Evolutionary conservation across 2,888 invertebrate genomes (phyloP).

Genomic region (Emmelina monodactyla): DNA sequence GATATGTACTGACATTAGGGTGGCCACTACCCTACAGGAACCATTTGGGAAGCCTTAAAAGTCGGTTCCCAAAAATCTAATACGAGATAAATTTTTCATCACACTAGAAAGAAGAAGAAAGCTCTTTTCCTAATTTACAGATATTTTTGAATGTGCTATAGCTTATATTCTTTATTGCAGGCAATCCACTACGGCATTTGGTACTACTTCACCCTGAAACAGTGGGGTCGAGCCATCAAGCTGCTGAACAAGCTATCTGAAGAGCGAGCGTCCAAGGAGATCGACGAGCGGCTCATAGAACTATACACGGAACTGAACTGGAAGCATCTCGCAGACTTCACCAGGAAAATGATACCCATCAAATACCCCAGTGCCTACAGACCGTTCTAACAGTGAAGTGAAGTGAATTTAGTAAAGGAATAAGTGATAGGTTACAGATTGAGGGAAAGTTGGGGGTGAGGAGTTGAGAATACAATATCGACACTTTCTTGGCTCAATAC

Average conservation of each 20-base stretch:
- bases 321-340: conserved; percentile 69
- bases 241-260: conserved; percentile 79
- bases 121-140: too few species aligned
- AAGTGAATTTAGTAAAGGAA: too few species aligned
- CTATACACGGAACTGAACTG: conserved; percentile 74
- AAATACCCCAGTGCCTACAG: conserved; percentile 75
- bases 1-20: too few species aligned
- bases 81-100: too few species aligned
- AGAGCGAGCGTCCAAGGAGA: conserved; percentile 78
- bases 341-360: conserved; percentile 66
- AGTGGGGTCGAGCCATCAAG: conserved; percentile 84
- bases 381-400: conserved; percentile 80
- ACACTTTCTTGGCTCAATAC: too few species aligned
- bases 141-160: background rate
- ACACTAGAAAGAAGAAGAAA: too few species aligned
- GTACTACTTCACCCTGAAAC: conserved; percentile 80
- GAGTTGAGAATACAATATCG: too few species aligned
- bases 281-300: conserved; percentile 73
- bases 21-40: too few species aligned
- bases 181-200: conserved; percentile 80
- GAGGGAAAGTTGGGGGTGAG: too few species aligned
- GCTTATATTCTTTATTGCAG: conserved; percentile 36
- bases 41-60: too few species aligned
- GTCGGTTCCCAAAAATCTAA: too few species aligned
- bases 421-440: too few species aligned